phyloP scores from a whole-genome alignment of 2,797 vertebrate species.

The Enteromius afrohamiltoni region DNA sequence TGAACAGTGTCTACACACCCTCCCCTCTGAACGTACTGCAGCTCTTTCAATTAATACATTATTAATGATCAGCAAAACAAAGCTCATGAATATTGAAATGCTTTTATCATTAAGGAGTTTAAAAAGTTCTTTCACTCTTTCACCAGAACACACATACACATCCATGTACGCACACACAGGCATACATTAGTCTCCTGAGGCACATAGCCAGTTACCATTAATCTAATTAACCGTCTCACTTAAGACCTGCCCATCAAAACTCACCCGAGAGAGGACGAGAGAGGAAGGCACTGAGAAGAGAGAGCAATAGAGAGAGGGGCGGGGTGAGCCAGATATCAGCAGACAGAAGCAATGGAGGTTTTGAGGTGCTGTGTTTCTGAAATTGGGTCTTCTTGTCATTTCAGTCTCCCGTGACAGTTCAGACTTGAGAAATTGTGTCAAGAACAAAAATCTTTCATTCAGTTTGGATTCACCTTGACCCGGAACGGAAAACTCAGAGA shows the following conservation, averaged over 20 bases:
- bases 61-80: constrained; percentile 58
- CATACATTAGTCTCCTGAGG: constrained; percentile 48
- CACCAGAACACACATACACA: constrained; percentile 23
- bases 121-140: constrained; percentile 30
- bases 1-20: constrained; percentile 26
- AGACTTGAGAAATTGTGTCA: constrained; percentile 57
- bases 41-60: constrained; percentile 50
- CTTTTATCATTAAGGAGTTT: constrained; percentile 45
- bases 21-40: constrained; percentile 27
- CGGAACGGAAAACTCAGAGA: constrained; percentile 27
- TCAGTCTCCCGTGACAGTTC: constrained; percentile 57
- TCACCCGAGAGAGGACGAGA: constrained; percentile 41
- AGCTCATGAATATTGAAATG: constrained; percentile 56
- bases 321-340: constrained; percentile 36
- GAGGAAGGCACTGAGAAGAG: constrained; percentile 12
- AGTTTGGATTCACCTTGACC: constrained; percentile 63
- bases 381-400: constrained; percentile 62
- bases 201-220: constrained; percentile 54
- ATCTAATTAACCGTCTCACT: constrained; percentile 63
- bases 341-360: constrained; percentile 44
- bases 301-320: constrained; percentile 4
- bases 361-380: constrained; percentile 37
- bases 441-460: constrained; percentile 52
- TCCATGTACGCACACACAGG: constrained; percentile 41
- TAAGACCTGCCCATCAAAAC: constrained; percentile 60